Evolutionary conservation across 2,113 vertebrate genomes (phyloP).

Genomic region (Eclectus roratus): DNA sequence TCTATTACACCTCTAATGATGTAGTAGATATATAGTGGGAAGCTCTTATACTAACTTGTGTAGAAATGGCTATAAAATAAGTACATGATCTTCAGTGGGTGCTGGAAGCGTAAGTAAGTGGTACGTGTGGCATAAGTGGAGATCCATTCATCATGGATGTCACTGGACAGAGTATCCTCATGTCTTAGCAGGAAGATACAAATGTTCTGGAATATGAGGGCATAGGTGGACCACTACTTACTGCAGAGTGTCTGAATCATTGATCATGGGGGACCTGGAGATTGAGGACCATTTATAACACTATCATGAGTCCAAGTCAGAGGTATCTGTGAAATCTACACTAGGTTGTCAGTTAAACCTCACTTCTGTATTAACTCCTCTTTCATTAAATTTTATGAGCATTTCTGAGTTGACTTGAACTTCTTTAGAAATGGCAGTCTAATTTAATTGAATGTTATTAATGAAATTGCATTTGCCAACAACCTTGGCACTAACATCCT

Average conservation of each 20-base stretch:
- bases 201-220: background rate
- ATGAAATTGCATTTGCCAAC: conserved; percentile 23
- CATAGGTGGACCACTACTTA: background rate
- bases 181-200: background rate
- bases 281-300: background rate
- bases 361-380: background rate
- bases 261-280: background rate
- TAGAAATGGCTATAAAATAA: background rate
- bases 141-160: background rate
- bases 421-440: background rate
- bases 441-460: background rate
- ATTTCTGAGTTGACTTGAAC: background rate
- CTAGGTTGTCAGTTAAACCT: background rate
- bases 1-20: background rate
- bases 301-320: background rate
- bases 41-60: background rate
- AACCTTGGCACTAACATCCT: background rate
- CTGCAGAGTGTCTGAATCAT: background rate
- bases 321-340: background rate
- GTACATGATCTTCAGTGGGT: accelerated
- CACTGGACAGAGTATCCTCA: background rate
- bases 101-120: background rate
- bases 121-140: background rate
- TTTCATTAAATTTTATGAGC: background rate
- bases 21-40: background rate